A percentile compares a stretch with the other conserved stretches of the same genome.
Conservation (phyloP, 2,113 vertebrate genomes). For the Seriola rivoliana region DNA sequence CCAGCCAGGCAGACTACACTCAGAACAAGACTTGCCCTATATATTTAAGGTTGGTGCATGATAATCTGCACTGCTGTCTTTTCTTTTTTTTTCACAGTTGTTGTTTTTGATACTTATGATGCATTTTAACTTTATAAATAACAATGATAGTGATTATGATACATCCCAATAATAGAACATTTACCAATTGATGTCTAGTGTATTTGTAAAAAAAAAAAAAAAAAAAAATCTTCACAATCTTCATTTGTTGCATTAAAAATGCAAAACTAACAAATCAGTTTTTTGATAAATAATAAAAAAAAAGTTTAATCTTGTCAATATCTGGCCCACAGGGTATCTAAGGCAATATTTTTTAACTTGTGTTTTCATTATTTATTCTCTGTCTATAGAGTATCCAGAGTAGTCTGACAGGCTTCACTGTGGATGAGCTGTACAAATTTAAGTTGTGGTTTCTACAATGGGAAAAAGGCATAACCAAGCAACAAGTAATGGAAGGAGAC, state of each 20-base stretch:
- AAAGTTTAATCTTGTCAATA: background rate
- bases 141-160: no score
- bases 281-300: background rate
- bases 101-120: background rate
- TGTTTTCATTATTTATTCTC: constrained; percentile 1
- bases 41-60: constrained; percentile 77
- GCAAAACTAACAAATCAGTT: background rate
- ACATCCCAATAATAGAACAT: background rate
- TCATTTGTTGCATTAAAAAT: background rate
- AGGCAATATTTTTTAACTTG: background rate
- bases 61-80: background rate
- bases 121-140: background rate
- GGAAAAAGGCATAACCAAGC: background rate
- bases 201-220: no score
- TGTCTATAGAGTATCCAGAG: constrained; percentile 71
- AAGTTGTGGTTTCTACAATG: constrained; percentile 44
- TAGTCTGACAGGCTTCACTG: constrained; percentile 24
- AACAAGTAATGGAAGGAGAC: constrained; percentile 65
- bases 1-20: constrained; percentile 63
- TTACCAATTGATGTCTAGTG: background rate
- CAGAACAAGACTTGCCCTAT: constrained; percentile 66
- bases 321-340: background rate
- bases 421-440: constrained; percentile 54
- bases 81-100: background rate
- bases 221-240: no score